Base-by-base conservation (phyloP, 2,797 vertebrate genomes). In the Danio choprae region DNA sequence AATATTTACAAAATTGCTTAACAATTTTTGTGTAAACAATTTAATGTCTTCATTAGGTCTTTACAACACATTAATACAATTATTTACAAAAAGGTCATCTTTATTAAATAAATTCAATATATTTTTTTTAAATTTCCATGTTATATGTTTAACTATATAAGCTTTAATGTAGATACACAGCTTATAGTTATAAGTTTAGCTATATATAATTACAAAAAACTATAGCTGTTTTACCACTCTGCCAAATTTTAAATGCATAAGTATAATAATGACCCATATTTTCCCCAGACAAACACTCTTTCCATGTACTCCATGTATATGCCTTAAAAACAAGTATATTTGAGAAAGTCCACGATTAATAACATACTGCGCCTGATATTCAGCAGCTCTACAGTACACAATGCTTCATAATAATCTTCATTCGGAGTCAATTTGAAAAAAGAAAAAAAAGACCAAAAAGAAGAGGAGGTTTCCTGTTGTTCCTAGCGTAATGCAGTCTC, bases 401-500 rank as follows among this genome's bases (percentile, higher is more conserved):
- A 29, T 41, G 62, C 43, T 53, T 81, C 85, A 29, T 29, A 29
- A 68, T 78, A 68, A 86, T 87, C 70, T 73, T 84, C 62, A 81
- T 81, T 51, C 84, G 64, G 82, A 60, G 12, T 44, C 3, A 79
- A 51, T 55, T 72, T 67, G 64, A 46, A 16, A 36, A 18, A 15
- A n/a, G 10, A 11, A 53, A 11, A 53, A 56, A 44, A 40, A 5
- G 11, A 46, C 0, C 60, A 13, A 38, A 79, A 70, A 8, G 40
- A 74, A 71, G 67, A 70, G 59, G 77, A 55, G 72, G 68, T 68
- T 87, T 85, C 41, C 78, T 83, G 79, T 84, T 88, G 83, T 84
- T 68, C 71, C 83, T 80, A 71, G 75, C 76, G 74, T 64, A 67
- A 81, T 64, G 59, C 0, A 86, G 81, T 87, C 85, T 81, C 72